A percentile compares a stretch with the other conserved stretches of the same genome.
Conservation (phyloP, 92 coral and sea anemone genomes). For the Micromussa lordhowensis region DNA sequence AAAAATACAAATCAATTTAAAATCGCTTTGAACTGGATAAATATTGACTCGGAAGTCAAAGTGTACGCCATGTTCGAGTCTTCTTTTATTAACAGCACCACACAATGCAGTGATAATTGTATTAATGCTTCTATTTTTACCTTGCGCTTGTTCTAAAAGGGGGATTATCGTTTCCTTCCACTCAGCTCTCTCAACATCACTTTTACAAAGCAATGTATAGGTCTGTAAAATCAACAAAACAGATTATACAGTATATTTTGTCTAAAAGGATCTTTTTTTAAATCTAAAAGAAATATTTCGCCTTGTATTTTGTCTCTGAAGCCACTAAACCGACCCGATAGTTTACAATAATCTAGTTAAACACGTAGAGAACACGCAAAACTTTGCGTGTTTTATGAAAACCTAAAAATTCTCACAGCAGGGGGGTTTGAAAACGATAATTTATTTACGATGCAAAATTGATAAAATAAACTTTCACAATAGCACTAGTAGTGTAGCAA, state of each 20-base stretch:
- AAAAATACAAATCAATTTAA: slow-evolving; percentile 25
- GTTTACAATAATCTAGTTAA: not conserved
- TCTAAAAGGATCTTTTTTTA: not conserved
- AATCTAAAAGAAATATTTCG: not conserved
- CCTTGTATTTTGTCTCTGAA: not conserved
- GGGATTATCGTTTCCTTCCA: slow-evolving; percentile 89
- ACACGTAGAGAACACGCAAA: not conserved
- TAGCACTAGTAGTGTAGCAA: not conserved
- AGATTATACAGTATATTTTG: not conserved
- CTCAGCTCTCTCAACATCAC: slow-evolving; percentile 87
- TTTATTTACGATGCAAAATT: slow-evolving; percentile 7
- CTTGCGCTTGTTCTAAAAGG: slow-evolving; percentile 44
- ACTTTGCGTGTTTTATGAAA: not conserved
- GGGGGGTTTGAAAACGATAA: not conserved
- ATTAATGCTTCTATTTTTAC: slow-evolving; percentile 46
- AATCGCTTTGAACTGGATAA: slow-evolving; percentile 10
- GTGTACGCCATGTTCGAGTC: not conserved
- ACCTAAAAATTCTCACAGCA: not conserved
- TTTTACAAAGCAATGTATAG: slow-evolving; percentile 86
- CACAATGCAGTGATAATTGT: not conserved
- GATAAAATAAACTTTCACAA: slow-evolving; percentile 1
- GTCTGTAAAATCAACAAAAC: slow-evolving; percentile 67
- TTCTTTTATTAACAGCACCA: not conserved
- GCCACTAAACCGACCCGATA: not conserved
- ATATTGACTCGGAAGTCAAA: slow-evolving; percentile 30